phyloP scores from a whole-genome alignment of 1,140 invertebrate species.

The Scylla paramamosain region DNA sequence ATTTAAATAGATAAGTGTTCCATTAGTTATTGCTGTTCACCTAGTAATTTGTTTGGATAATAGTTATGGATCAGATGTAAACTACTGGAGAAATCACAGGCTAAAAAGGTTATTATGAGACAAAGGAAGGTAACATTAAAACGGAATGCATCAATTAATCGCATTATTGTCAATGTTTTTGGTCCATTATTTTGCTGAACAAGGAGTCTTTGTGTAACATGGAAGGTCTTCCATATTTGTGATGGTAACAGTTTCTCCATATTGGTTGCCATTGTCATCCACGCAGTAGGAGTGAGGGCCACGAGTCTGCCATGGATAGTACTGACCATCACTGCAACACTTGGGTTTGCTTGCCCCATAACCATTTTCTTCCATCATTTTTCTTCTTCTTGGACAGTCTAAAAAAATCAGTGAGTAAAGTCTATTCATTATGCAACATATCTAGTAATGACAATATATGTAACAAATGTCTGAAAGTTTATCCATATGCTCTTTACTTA shows the following conservation, averaged over 20 bases:
- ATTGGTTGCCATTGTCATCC: slow-evolving; percentile 83
- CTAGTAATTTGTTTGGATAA: neutral
- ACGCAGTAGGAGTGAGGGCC: slow-evolving; percentile 84
- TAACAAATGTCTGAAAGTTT: neutral
- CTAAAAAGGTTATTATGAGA: neutral
- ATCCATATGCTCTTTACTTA: neutral
- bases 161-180: neutral
- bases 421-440: neutral
- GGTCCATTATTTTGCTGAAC: neutral
- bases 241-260: neutral
- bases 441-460: neutral
- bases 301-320: slow-evolving; percentile 83
- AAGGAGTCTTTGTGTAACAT: neutral
- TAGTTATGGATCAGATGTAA: neutral
- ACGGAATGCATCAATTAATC: neutral
- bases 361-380: slow-evolving; percentile 49
- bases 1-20: neutral
- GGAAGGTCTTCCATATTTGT: neutral
- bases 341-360: slow-evolving; percentile 62
- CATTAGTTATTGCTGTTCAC: neutral
- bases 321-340: slow-evolving; percentile 84
- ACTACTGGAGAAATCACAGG: neutral
- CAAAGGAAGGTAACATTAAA: too few relatives aligned
- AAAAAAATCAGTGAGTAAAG: neutral
- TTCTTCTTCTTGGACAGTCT: slow-evolving; percentile 47